Base-by-base conservation (phyloP, 2,113 vertebrate genomes). In the Epinephelus lanceolatus region DNA sequence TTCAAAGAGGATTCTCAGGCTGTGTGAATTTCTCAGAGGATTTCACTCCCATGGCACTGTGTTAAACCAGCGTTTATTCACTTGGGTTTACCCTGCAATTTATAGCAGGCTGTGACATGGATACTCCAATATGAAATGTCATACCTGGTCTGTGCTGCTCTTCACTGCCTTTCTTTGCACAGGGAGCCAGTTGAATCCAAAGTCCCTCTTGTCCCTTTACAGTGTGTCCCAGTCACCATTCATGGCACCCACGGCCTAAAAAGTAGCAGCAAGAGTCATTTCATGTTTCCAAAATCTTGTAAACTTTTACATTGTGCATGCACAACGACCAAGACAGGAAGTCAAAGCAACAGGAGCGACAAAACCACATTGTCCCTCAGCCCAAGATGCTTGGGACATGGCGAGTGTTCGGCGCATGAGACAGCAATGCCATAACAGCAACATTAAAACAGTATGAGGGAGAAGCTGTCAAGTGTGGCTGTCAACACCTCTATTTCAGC, bases 401-500 rank as follows among this genome's bases (percentile, higher is more conserved):
- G 61, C 42, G 12, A 37, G 57, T n/a, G 65, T 68, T 59, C 73
- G 61, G 82, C 77, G 45, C 62, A 75, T 71, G 19, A 74, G 75
- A 83, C 76, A 78, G 51, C 86, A 66, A 57, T 42, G 81, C 74
- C 82, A 51, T 76, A 78, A 68, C 75, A 87, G 21, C 84, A 82
- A 85, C 89, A 84, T 91, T 86, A 90, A 91, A 94, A 89, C 91
- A 90, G 92, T 94, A 80, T 90, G 94, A 90, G 94, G 83, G 66
- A 86, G 85, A 91, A 90, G 86, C 92, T 90, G 92, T 93, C 93
- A 94, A 94, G 91, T 91, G 92, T 79, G 83, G 81, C 93, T 95
- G 95, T 95, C 94, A 94, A 95, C 94, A 93, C 95, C 92, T 95
- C 93, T 89, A 89, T 95, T 93, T 94, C 91, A 93, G 92, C 89